These are phyloP conservation scores for Anser brachyrhynchus DNA, from an alignment of 2,113 vertebrate genomes.

Conservation along the genomic window DNA sequence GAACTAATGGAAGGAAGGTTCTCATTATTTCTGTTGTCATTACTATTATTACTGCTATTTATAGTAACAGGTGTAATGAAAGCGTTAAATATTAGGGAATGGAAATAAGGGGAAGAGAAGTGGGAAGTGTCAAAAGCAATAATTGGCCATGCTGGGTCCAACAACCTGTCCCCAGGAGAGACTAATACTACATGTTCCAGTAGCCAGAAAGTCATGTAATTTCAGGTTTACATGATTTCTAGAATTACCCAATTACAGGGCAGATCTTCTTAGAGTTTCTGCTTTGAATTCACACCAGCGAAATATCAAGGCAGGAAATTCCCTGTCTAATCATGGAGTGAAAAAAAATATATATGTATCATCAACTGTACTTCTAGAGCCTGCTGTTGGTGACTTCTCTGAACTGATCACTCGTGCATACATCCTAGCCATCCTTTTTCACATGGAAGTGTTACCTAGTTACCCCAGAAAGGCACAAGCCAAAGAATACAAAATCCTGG, in stretches of 20 bases:
- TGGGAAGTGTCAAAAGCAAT: slow-evolving; percentile 11
- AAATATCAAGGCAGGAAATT: not conserved
- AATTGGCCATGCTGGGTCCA: not conserved
- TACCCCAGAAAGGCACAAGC: not conserved
- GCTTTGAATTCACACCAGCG: not conserved
- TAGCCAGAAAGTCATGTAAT: not conserved
- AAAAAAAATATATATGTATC: not conserved
- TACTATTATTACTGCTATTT: not conserved
- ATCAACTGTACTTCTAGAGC: not conserved
- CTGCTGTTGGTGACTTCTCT: not conserved
- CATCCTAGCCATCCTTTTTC: not conserved
- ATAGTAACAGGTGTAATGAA: not conserved
- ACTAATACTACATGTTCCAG: not conserved
- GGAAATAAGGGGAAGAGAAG: not conserved
- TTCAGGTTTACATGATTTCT: not conserved
- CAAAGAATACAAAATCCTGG: not conserved
- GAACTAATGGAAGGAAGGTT: not conserved
- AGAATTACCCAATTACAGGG: not conserved
- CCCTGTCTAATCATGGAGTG: not conserved
- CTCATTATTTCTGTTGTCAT: slow-evolving; percentile 15
- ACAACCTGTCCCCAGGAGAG: not conserved
- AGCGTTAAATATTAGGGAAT: not conserved
- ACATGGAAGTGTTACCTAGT: not conserved
- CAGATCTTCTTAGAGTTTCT: not conserved
- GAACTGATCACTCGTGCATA: rapidly evolving